These are phyloP conservation scores for Drosophila serrata DNA, from an alignment of 1,140 invertebrate species.

Conservation along the genomic window DNA sequence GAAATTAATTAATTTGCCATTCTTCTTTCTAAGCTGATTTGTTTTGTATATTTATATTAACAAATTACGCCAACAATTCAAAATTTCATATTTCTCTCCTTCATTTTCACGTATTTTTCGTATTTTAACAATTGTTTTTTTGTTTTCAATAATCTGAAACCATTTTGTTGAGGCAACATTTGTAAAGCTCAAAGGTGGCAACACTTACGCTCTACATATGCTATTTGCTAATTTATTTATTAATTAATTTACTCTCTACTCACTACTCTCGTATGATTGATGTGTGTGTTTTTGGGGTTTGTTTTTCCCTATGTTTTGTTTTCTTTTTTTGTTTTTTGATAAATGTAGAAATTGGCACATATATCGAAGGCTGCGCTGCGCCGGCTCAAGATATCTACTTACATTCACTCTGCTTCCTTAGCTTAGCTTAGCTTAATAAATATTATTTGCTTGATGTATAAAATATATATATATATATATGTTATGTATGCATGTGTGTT, in stretches of 20 bases:
- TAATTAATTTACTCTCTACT: slow-evolving; percentile 24
- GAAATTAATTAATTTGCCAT: slow-evolving; percentile 74
- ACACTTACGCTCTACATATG: slow-evolving; percentile 65
- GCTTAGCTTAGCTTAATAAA: slow-evolving; percentile 55
- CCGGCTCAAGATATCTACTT: slow-evolving; percentile 69
- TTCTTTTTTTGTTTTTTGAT: slow-evolving; percentile 25
- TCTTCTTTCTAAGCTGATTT: slow-evolving; percentile 30
- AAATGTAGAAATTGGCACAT: slow-evolving; percentile 80
- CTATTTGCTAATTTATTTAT: slow-evolving; percentile 31
- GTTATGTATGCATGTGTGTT: slow-evolving; percentile 29
- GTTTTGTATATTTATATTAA: slow-evolving; percentile 60
- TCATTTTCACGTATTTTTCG: slow-evolving; percentile 17
- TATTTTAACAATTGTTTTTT: slow-evolving; percentile 52
- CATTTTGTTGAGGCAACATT: slow-evolving; percentile 80
- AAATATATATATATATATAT: slow-evolving; percentile 39
- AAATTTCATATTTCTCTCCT: slow-evolving; percentile 37
- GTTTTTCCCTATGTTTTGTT: slow-evolving; percentile 14
- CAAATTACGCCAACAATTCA: slow-evolving; percentile 67
- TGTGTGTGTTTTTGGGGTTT: slow-evolving; percentile 9
- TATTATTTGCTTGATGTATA: slow-evolving; percentile 45
- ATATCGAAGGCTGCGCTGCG: slow-evolving; percentile 78
- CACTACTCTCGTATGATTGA: slow-evolving; percentile 50
- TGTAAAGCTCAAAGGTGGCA: slow-evolving; percentile 83
- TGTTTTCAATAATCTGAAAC: slow-evolving; percentile 73
- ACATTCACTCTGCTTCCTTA: slow-evolving; percentile 28